Base-by-base conservation (phyloP, 2,888 invertebrate genomes). In the Unio pictorum region DNA sequence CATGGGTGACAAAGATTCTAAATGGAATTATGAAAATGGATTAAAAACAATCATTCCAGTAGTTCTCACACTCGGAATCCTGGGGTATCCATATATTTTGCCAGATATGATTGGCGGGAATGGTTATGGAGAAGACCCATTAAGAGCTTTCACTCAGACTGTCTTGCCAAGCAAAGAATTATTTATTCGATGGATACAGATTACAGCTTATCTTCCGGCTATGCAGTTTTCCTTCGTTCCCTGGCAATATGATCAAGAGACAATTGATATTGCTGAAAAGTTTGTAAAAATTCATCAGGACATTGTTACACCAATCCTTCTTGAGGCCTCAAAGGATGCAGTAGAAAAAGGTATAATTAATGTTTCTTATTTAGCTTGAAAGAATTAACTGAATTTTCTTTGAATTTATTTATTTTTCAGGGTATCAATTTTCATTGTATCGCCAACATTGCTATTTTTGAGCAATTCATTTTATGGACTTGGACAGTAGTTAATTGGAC, bases 71-170 rank as follows among this genome's bases (percentile, higher is more conserved):
- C 74, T 89, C 61, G 85, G 88, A 28, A 93, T 97, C 54, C 95
- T 97, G 78, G 98, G 98, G 0, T 97, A 95, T 89, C 93, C 94
- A 0, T 97, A 97, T 83, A 93, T 97, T 62, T 94, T 98, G 92
- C 96, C 98, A 0, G 97, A 97, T 0, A 95, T 97, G 26, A 96
- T 98, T 0, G 98, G 98, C 0, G 98, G 86, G 6, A 96, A 97
- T 75, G 90, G 89, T n/a, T 85, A 85, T 63, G 72, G 67, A 56
- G 73, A 72, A 28, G 69, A 60, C n/a, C 56, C 71, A 8, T 64
- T n/a, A 4, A 62, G 70, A 45, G 71, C 67, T 17, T 74, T 70
- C 17, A 87, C 88, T 5, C 65, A 75, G 28, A 78, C 75, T 17
- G 64, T 73, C 23, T 64, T 82, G n/a, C 81, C 82, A 23, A 85